These are phyloP conservation scores for Frieseomelitta varia DNA, from an alignment of 1,140 invertebrate species.

Conservation along the genomic window DNA sequence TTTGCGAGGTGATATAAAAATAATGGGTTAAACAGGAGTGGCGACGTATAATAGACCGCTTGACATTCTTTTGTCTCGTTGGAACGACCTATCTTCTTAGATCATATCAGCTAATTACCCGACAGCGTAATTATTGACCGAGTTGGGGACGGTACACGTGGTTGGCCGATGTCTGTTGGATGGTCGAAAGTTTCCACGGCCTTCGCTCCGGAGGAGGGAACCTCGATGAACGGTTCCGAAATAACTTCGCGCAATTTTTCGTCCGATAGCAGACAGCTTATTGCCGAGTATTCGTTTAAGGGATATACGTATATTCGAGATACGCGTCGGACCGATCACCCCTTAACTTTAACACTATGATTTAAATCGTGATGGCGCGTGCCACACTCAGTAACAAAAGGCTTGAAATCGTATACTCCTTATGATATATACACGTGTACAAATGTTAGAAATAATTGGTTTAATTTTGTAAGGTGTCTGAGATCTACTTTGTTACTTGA, in stretches of 20 bases:
- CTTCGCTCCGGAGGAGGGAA: conserved; percentile 1
- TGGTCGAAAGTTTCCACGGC: conserved; percentile 54
- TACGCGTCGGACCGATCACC: background rate
- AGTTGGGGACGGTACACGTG: background rate
- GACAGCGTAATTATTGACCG: conserved; percentile 63
- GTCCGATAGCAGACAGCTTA: conserved; percentile 40
- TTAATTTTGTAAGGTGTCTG: too few species aligned
- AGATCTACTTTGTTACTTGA: too few species aligned
- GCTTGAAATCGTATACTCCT: too few species aligned
- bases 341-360: too few species aligned
- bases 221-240: conserved; percentile 47
- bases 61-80: conserved; percentile 68
- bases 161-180: background rate
- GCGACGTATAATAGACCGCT: conserved; percentile 57
- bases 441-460: too few species aligned
- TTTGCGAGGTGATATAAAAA: conserved; percentile 60
- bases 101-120: conserved; percentile 70
- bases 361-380: too few species aligned
- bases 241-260: conserved; percentile 45
- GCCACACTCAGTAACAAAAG: too few species aligned
- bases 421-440: too few species aligned
- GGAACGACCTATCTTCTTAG: conserved; percentile 63
- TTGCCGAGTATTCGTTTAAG: conserved; percentile 47
- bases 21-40: conserved; percentile 61
- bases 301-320: background rate